A percentile compares a stretch with the other conserved stretches of the same genome.
Conservation (phyloP, 2,888 invertebrate genomes). For the Adelphocoris suturalis region DNA sequence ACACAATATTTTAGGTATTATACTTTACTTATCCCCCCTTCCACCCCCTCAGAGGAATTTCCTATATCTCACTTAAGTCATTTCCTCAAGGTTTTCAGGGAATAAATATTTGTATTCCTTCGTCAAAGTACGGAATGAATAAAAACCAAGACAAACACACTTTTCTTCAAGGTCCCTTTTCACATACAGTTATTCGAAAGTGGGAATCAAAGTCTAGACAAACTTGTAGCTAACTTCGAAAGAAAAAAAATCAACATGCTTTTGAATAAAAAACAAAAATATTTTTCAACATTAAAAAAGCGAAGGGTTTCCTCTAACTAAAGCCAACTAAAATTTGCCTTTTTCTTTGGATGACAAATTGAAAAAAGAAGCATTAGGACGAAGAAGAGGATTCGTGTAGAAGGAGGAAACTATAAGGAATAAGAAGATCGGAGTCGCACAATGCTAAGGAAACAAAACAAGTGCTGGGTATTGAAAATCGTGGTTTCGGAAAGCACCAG, state of each 20-base stretch:
- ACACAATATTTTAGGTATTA: no score
- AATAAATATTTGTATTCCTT: no score
- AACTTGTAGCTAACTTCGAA: constrained; percentile 1
- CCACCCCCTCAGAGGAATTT: no score
- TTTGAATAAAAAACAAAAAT: background rate
- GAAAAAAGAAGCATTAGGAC: background rate
- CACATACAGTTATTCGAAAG: background rate
- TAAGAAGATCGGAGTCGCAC: background rate
- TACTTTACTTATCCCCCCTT: no score
- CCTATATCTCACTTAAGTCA: no score
- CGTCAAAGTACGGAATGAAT: no score
- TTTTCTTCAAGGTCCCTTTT: background rate
- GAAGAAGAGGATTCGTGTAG: constrained; percentile 24
- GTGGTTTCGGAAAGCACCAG: background rate
- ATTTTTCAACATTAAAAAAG: background rate
- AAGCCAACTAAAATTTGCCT: constrained; percentile 18
- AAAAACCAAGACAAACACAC: no score
- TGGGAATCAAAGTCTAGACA: background rate
- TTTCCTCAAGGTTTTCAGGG: no score
- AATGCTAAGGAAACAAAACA: constrained; percentile 31
- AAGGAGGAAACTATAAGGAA: background rate
- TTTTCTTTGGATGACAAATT: background rate
- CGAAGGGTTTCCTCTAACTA: constrained; percentile 25
- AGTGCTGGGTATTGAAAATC: background rate
- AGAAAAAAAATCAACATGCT: constrained; percentile 29